These are phyloP conservation scores for Eilema sororculum DNA, from an alignment of 2,888 invertebrate species.

Conservation along the genomic window DNA sequence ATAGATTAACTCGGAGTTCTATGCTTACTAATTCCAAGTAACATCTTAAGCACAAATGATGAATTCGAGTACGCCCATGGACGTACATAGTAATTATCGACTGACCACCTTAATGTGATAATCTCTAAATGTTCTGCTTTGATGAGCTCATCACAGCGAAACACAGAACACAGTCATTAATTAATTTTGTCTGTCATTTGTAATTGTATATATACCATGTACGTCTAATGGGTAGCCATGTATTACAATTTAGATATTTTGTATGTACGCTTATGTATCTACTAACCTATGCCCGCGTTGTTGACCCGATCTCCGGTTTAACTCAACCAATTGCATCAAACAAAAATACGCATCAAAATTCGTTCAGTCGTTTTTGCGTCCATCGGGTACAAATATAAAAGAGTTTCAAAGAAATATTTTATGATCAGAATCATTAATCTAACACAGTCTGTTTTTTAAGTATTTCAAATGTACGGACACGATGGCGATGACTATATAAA, in stretches of 20 bases:
- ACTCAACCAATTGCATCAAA: too few relatives aligned
- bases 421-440: too few relatives aligned
- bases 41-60: constrained; percentile 85
- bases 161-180: constrained; percentile 64
- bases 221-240: neutral
- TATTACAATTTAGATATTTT: neutral
- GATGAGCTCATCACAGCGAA: constrained; percentile 80
- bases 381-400: too few relatives aligned
- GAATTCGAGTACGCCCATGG: constrained; percentile 81
- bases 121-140: constrained; percentile 76
- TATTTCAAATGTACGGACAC: too few relatives aligned
- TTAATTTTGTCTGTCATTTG: constrained; percentile 63
- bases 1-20: constrained; percentile 66
- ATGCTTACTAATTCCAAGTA: constrained; percentile 70
- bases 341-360: too few relatives aligned
- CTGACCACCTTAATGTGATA: constrained; percentile 77
- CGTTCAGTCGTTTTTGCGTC: too few relatives aligned
- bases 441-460: too few relatives aligned
- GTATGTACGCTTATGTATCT: neutral
- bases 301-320: too few relatives aligned
- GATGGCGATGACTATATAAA: too few relatives aligned
- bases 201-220: constrained; percentile 30
- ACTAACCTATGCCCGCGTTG: too few relatives aligned
- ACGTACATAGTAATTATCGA: constrained; percentile 79
- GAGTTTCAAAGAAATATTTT: too few relatives aligned